A percentile compares a stretch with the other conserved stretches of the same genome.
Conservation (phyloP, 2,888 invertebrate species). For the Eledone cirrhosa region DNA sequence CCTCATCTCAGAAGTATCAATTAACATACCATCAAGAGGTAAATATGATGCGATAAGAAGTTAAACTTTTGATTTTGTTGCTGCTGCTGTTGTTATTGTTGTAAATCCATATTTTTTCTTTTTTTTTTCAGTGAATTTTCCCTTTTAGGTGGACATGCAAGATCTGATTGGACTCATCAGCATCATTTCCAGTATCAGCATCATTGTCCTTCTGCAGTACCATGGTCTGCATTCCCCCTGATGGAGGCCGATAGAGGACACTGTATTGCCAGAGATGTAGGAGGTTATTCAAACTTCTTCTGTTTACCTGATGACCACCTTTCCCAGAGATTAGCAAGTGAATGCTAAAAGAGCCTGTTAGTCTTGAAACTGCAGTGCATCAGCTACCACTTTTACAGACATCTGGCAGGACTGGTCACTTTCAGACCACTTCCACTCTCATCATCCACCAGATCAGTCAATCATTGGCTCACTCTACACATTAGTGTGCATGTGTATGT, state of each 20-base stretch:
- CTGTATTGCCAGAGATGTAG: constrained; percentile 20
- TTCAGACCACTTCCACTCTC: constrained; percentile 23
- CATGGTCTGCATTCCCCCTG: constrained; percentile 30
- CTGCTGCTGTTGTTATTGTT: neutral
- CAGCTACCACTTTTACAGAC: too few species aligned
- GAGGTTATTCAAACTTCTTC: constrained; percentile 34
- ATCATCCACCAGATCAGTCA: too few species aligned
- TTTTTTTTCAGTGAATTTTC: constrained; percentile 50
- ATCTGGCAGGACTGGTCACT: too few species aligned
- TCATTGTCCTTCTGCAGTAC: constrained; percentile 53
- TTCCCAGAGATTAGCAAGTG: neutral
- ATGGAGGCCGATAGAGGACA: constrained; percentile 21
- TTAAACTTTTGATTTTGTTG: neutral
- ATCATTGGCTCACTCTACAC: too few species aligned
- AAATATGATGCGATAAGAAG: neutral
- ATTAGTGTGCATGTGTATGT: too few species aligned
- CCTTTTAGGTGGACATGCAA: constrained; percentile 58
- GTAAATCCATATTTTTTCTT: neutral
- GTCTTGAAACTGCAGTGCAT: too few species aligned
- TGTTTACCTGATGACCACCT: constrained; percentile 32
- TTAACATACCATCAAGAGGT: too few species aligned
- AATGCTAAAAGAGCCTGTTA: too few species aligned
- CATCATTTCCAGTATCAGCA: constrained; percentile 65
- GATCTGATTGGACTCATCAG: constrained; percentile 67
- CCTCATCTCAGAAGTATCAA: neutral